These are phyloP conservation scores for Oxygymnocypris stewartii DNA, from an alignment of 2,113 vertebrate species.

Conservation along the genomic window DNA sequence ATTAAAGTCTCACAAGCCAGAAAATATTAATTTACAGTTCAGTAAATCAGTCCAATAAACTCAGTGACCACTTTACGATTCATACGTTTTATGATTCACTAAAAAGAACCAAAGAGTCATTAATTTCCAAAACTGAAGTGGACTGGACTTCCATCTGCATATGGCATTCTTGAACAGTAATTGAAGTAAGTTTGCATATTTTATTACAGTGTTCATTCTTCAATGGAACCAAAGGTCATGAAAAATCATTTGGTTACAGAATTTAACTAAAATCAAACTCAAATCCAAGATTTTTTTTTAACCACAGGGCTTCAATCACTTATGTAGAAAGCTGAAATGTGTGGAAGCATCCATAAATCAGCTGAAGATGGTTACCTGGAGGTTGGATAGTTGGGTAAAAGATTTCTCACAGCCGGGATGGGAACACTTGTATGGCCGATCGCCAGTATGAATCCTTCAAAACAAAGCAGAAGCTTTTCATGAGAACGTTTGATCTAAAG, in stretches of 20 bases:
- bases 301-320: background rate
- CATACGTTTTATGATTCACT: background rate
- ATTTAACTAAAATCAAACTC: background rate
- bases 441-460: slow-evolving; percentile 92
- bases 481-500: background rate
- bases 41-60: background rate
- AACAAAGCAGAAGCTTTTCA: slow-evolving; percentile 2
- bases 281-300: too few relatives aligned
- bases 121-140: background rate
- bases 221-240: background rate
- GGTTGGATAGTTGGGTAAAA: slow-evolving; percentile 96
- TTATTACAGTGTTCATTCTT: background rate
- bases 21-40: background rate
- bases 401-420: slow-evolving; percentile 96
- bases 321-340: background rate
- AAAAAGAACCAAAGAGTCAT: background rate
- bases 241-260: background rate
- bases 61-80: background rate
- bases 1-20: background rate
- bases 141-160: background rate
- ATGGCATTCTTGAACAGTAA: background rate
- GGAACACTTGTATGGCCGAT: slow-evolving; percentile 96
- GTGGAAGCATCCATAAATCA: background rate
- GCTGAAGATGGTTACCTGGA: slow-evolving; percentile 79
- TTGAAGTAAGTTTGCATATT: background rate